A percentile compares a stretch with the other conserved stretches of the same genome.
phyloP scores from a whole-genome alignment of 2,888 invertebrate species.

The Synanthedon formicaeformis region DNA sequence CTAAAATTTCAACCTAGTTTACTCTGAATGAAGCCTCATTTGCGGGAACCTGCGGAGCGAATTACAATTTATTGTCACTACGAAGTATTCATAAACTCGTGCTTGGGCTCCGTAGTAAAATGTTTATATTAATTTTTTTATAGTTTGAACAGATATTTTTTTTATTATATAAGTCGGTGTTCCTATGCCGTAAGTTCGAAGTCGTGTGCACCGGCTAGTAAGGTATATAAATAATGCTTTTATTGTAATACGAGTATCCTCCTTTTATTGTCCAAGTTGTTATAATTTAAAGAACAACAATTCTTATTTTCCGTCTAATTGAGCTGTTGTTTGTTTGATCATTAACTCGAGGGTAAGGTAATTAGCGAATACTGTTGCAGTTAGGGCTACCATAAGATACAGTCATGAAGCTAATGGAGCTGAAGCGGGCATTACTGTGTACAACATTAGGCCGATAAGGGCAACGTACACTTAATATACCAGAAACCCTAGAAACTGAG shows the following conservation, averaged over 20 bases:
- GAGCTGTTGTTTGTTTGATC: too few relatives aligned
- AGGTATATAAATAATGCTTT: too few relatives aligned
- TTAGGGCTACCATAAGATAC: constrained; percentile 5
- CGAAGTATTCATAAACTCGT: background rate
- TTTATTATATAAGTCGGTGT: background rate
- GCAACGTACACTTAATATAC: background rate
- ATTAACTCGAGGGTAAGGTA: constrained; percentile 1
- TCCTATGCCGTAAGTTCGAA: background rate
- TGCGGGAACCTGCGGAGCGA: constrained; percentile 18
- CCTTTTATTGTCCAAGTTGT: too few relatives aligned
- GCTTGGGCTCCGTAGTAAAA: constrained; percentile 10
- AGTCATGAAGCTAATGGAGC: constrained; percentile 9
- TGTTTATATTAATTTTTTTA: constrained; percentile 8
- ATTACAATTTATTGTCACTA: constrained; percentile 30
- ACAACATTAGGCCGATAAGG: constrained; percentile 5
- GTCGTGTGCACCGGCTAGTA: too few relatives aligned
- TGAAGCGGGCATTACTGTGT: constrained; percentile 6
- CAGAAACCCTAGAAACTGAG: too few relatives aligned
- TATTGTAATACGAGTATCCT: too few relatives aligned
- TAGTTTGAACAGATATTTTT: background rate
- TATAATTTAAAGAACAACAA: too few relatives aligned
- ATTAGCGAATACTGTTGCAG: constrained; percentile 5
- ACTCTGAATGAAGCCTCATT: constrained; percentile 32
- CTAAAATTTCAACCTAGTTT: constrained; percentile 21
- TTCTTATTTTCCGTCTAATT: too few relatives aligned